Evolutionary conservation across 2,888 invertebrate genomes (phyloP).

Genomic region (Pasiphila rectangulata): DNA sequence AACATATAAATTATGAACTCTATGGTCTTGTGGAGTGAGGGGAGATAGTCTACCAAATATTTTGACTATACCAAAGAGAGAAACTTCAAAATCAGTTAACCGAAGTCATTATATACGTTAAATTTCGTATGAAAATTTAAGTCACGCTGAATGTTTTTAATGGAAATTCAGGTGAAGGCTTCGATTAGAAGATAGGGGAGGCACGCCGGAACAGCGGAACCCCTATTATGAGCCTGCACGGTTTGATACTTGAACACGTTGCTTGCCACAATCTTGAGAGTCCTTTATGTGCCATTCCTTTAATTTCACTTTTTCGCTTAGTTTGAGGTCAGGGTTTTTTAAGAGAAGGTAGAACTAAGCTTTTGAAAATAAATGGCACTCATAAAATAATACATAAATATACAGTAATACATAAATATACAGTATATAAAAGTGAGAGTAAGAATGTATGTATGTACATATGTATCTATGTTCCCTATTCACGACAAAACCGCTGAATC

Average conservation of each 20-base stretch:
- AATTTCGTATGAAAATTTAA: not conserved
- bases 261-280: constrained; percentile 66
- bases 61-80: not conserved
- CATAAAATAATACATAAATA: too few species aligned
- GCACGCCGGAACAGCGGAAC: constrained; percentile 48
- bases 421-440: too few species aligned
- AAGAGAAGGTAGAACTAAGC: not conserved
- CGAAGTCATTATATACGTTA: too few species aligned
- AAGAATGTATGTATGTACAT: too few species aligned
- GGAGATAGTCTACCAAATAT: too few species aligned
- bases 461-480: too few species aligned
- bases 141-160: not conserved
- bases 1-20: too few species aligned
- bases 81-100: not conserved
- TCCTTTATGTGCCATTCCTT: constrained; percentile 58
- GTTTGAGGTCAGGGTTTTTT: constrained; percentile 10
- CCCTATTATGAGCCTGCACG: constrained; percentile 76
- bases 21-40: too few species aligned
- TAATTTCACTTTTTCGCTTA: constrained; percentile 45
- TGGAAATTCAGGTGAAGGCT: constrained; percentile 39
- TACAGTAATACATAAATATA: too few species aligned
- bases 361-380: too few species aligned
- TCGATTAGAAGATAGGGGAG: constrained; percentile 58
- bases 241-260: constrained; percentile 73
- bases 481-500: too few species aligned